A percentile compares a stretch with the other conserved stretches of the same genome.
These are phyloP conservation scores for Ceratothoa steindachneri DNA, from an alignment of 2,888 invertebrate species.

Conservation along the genomic window DNA sequence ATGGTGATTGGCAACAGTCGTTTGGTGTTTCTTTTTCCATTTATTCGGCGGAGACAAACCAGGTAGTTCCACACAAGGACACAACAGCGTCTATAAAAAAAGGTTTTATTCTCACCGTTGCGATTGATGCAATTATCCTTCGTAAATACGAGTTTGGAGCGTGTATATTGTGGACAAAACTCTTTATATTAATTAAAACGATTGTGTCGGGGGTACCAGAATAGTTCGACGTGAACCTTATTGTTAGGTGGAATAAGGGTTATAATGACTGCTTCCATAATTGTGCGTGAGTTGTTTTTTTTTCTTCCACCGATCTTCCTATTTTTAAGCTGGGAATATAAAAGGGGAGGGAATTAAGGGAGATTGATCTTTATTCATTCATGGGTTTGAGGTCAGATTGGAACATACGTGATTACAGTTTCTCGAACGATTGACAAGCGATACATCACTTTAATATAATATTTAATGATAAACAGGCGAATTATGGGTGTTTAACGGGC, in stretches of 20 bases:
- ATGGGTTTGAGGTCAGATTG: background rate
- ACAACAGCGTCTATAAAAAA: no score
- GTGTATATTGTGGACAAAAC: no score
- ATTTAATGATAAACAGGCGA: background rate
- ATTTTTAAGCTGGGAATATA: background rate
- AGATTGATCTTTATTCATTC: background rate
- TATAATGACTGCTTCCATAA: background rate
- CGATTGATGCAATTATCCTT: no score
- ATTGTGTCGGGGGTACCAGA: no score
- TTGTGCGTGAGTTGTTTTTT: background rate
- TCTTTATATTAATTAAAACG: no score
- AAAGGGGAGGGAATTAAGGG: background rate
- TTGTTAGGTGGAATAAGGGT: background rate
- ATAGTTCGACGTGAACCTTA: no score
- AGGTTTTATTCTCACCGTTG: no score
- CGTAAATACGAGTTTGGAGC: no score
- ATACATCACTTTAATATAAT: background rate
- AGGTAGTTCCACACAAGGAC: no score
- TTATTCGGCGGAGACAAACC: no score
- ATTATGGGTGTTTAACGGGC: background rate
- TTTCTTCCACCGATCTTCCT: background rate
- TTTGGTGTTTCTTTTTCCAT: no score
- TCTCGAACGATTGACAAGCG: background rate
- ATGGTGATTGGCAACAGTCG: no score
- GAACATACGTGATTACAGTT: background rate